phyloP scores from a whole-genome alignment of 1,140 invertebrate species.

The Heliothis subflexa region DNA sequence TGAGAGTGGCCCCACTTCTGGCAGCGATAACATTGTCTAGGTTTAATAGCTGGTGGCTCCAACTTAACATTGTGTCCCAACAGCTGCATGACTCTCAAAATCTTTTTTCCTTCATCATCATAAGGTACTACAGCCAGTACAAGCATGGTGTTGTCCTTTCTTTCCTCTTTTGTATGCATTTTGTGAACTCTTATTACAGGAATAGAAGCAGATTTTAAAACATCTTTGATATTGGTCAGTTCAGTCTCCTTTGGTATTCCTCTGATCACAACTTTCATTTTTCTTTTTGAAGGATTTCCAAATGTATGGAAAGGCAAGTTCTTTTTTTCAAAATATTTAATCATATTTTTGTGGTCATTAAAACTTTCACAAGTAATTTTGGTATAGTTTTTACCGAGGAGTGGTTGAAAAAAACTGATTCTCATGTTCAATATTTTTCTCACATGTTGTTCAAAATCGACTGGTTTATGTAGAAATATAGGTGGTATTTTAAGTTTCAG shows the following conservation, averaged over 20 bases:
- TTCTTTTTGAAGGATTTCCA: slow-evolving; percentile 62
- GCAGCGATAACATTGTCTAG: slow-evolving; percentile 68
- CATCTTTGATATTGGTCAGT: slow-evolving; percentile 57
- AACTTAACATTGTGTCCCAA: slow-evolving; percentile 59
- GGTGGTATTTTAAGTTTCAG: slow-evolving; percentile 61
- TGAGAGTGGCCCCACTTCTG: slow-evolving; percentile 74
- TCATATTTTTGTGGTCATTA: slow-evolving; percentile 60
- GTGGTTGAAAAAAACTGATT: slow-evolving; percentile 62
- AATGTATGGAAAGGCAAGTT: slow-evolving; percentile 70
- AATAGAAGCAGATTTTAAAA: slow-evolving; percentile 58
- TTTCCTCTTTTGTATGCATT: slow-evolving; percentile 59
- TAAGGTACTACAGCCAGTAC: slow-evolving; percentile 64
- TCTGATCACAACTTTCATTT: slow-evolving; percentile 69
- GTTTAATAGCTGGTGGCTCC: slow-evolving; percentile 59
- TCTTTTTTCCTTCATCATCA: slow-evolving; percentile 58
- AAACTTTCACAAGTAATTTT: slow-evolving; percentile 62
- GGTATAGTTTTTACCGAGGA: slow-evolving; percentile 50
- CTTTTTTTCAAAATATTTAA: slow-evolving; percentile 64
- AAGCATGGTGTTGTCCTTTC: slow-evolving; percentile 53
- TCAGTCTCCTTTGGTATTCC: slow-evolving; percentile 61
- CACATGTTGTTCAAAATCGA: slow-evolving; percentile 60
- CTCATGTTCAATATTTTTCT: slow-evolving; percentile 54
- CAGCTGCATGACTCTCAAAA: slow-evolving; percentile 61
- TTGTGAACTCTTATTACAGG: slow-evolving; percentile 66
- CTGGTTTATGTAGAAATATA: slow-evolving; percentile 68